Conservation (phyloP, 2,888 invertebrate species). For the Conchocele bisecta region DNA sequence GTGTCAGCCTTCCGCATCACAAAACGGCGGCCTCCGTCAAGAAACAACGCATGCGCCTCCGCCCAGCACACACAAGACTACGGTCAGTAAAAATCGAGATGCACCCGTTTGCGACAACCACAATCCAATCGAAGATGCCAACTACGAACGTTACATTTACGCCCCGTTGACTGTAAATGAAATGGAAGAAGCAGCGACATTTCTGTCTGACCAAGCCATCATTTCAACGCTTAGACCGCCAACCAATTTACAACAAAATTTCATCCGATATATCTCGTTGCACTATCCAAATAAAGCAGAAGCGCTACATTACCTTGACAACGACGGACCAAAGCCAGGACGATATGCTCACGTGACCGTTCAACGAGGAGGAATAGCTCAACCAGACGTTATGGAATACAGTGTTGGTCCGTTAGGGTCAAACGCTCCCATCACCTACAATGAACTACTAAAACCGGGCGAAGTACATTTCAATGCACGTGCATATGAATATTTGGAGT, state of each 20-base stretch:
- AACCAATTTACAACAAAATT: constrained; percentile 46
- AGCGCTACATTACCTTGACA: constrained; percentile 55
- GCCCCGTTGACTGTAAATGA: constrained; percentile 55
- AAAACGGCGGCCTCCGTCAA: too few species aligned
- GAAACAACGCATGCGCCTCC: background rate
- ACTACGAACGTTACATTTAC: constrained; percentile 48
- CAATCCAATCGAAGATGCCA: constrained; percentile 32
- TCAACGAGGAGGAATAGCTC: constrained; percentile 43
- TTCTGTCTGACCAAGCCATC: constrained; percentile 27
- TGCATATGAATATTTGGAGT: constrained; percentile 60
- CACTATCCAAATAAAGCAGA: constrained; percentile 55
- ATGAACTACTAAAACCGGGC: constrained; percentile 30
- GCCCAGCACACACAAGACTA: background rate
- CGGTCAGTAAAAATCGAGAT: background rate
- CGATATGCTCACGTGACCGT: constrained; percentile 60
- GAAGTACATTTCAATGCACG: constrained; percentile 62
- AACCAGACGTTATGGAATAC: constrained; percentile 65
- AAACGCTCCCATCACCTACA: constrained; percentile 13
- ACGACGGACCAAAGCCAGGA: constrained; percentile 53
- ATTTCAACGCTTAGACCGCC: constrained; percentile 39
- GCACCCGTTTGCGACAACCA: constrained; percentile 24
- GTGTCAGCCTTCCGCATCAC: background rate
- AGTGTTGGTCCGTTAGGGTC: constrained; percentile 62
- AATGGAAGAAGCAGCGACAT: constrained; percentile 50
- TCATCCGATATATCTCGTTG: constrained; percentile 57